phyloP scores from a whole-genome alignment of 2,797 vertebrate genomes.

The Carcharodon carcharias region DNA sequence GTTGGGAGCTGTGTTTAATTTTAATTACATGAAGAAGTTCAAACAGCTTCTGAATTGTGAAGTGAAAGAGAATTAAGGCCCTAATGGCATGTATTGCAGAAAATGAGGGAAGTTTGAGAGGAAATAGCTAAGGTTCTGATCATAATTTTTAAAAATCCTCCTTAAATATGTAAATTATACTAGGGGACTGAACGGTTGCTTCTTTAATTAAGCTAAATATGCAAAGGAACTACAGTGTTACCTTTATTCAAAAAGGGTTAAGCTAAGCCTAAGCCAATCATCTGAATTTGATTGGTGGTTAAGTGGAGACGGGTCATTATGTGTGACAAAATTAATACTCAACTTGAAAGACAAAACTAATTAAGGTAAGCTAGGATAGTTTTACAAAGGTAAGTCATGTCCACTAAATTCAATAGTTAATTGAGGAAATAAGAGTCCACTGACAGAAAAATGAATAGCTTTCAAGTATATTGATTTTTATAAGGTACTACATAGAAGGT shows the following conservation, averaged over 20 bases:
- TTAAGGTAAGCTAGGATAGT: neutral
- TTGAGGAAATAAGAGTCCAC: neutral
- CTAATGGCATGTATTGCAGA: neutral
- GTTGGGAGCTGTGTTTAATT: neutral
- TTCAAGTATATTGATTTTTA: neutral
- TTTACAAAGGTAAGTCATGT: neutral
- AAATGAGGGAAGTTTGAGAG: neutral
- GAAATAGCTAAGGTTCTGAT: neutral
- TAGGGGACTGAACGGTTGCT: neutral
- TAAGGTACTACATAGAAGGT: neutral
- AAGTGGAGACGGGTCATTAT: neutral
- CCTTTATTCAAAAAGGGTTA: neutral
- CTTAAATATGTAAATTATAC: neutral
- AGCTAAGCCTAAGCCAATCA: neutral
- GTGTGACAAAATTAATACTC: neutral
- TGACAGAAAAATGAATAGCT: neutral
- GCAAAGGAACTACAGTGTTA: too few relatives aligned
- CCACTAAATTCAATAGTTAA: neutral
- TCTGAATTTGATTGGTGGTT: neutral
- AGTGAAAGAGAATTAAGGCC: too few relatives aligned
- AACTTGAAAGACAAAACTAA: neutral
- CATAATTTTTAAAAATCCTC: neutral
- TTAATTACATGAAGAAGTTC: neutral
- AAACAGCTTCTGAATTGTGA: neutral
- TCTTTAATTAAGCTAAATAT: too few relatives aligned